Evolutionary conservation across 2,113 vertebrate genomes (phyloP), one percentile per base, ranked within the genome.

Genomic region (Amphiprion percula): DNA sequence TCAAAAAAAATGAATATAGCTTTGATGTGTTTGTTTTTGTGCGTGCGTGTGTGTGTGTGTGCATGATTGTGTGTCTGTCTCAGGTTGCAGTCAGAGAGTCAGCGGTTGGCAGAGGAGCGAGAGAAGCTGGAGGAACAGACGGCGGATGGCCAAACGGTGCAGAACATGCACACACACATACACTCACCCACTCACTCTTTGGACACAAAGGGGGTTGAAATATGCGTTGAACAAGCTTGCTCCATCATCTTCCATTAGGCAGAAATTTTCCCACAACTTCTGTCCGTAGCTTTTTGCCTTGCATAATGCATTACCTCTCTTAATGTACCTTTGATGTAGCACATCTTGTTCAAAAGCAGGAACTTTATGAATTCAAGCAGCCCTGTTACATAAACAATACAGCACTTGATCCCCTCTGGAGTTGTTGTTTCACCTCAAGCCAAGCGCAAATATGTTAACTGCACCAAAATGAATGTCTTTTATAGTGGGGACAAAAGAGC

Each of bases 41-140:
- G 54, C 56, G 11, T 60, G 4, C 26, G 10, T 60, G 11, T 60
- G 4, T 30, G 10, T 30, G 10, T 61, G 5, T 66, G 16, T 16
- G 10, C 50, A 41, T 55, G 28, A 68, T 24, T 62, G 68, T 70
- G 23, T 79, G 47, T 82, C 56, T 2, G 0, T 79, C 50, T 84
- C 67, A 95, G 94, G 72, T 84, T 88, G 73, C 79, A 90, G 79
- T 67, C 74, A 64, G 82, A 88, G 69, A 89, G 65, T 53, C 72
- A 87, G 59, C 85, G 37, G 44, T 56, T 91, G 79, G 74, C 83
- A 14, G 88, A 91, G 30, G 78, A 88, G 59, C 81, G 81, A 15
- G 82, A 71, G 23, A 85, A 82, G 72, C 73, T 82, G 52, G 77
- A 86, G 26, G 72, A 91, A 37, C 76, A 83, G 49, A 87, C 83